These are phyloP conservation scores for Grapholita molesta DNA, from an alignment of 1,140 invertebrate genomes.

Conservation along the genomic window DNA sequence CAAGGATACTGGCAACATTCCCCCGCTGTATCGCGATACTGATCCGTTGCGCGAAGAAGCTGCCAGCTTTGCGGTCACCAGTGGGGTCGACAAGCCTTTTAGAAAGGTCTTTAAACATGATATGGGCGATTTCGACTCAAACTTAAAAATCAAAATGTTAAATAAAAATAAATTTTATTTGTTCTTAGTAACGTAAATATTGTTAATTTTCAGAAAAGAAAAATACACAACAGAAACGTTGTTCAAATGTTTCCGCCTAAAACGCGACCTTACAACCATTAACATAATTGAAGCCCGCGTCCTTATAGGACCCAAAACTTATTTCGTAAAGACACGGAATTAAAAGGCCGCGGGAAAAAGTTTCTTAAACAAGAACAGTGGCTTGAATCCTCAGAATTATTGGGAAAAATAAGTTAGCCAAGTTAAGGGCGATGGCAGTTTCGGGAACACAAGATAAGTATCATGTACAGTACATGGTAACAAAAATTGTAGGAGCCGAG, in stretches of 20 bases:
- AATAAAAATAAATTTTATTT: too few relatives aligned
- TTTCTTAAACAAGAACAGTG: neutral
- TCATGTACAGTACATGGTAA: neutral
- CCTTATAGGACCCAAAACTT: neutral
- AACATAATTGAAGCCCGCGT: neutral
- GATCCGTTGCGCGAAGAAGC: too few relatives aligned
- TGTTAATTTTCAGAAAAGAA: neutral
- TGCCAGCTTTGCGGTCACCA: too few relatives aligned
- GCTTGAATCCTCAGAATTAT: slow-evolving; percentile 24
- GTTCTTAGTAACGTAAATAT: too few relatives aligned
- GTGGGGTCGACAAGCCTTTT: too few relatives aligned
- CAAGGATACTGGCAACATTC: too few relatives aligned
- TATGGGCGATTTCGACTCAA: too few relatives aligned
- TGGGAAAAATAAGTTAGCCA: slow-evolving; percentile 31
- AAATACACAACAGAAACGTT: slow-evolving; percentile 2
- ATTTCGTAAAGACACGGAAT: neutral
- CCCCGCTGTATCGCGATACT: too few relatives aligned
- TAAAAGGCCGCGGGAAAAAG: neutral
- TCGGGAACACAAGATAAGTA: neutral
- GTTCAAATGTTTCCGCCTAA: neutral
- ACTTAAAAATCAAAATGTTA: too few relatives aligned
- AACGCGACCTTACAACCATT: neutral
- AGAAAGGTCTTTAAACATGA: too few relatives aligned
- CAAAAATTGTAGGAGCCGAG: too few relatives aligned
- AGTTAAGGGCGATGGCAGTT: slow-evolving; percentile 25